Base-by-base conservation (phyloP, 2,113 vertebrate genomes). In the Rhegmatorhina hoffmannsi region DNA sequence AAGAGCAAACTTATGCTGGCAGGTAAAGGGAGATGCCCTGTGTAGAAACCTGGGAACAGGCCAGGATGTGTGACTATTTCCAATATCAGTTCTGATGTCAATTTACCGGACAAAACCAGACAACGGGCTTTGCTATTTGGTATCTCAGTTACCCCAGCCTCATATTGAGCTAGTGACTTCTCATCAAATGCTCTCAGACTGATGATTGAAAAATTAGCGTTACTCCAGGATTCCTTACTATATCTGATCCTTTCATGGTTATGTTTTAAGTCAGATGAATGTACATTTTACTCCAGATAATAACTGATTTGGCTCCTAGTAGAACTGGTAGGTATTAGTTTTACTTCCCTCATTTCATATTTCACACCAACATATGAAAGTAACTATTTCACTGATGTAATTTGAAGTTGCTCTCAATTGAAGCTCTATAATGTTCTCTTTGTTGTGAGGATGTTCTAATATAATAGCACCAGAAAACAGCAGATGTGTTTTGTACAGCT, bases 381-480 rank as follows among this genome's bases (percentile, higher is more conserved):
- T 69, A 89, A 14, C 36, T 60, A 38, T 63, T 60, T 73, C 59
- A 40, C 21, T 49, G 49, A 34, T n/a, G 34, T 38, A 47, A 46
- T 31, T 66, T 84, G 56, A 94, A 70, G 85, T 44, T 44, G 56
- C 56, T 92, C 53, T 91, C 38, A 73, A 80, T 90, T 60, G 88
- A 92, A 96, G 55, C 66, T 92, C 87, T 92, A 28, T 52, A 53
- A 40, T 33, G 38, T 55, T 94, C 80, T 86, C 72, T 72, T 91
- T 55, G 74, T 40, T 79, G 47, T 90, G 86, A 66, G 78, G 74
- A 84, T 66, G 40, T 90, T 93, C 84, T 96, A 79, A 87, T 77
- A 44, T 26, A 89, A 75, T 81, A 24, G 56, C 33, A 66, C 64
- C 83, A 59, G 84, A 60, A 87, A 76, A 85, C 38, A 62, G 66